Base-by-base conservation (phyloP, 2,797 vertebrate genomes). In the Dryobates pubescens region DNA sequence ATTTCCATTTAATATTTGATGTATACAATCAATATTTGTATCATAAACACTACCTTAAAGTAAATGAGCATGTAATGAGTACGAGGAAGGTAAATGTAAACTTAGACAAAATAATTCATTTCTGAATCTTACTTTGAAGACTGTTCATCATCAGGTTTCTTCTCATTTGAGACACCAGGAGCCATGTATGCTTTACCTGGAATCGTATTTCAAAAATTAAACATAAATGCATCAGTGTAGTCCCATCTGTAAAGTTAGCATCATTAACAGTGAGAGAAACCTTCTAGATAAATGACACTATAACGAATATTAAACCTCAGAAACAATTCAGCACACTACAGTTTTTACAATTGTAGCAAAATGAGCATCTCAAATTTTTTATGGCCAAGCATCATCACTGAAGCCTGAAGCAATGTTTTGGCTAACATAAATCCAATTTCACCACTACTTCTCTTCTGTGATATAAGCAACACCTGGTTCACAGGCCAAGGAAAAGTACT, bases 91-190 rank as follows among this genome's bases (percentile, higher is more conserved):
- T 14, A 83, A 81, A 13, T 45, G 29, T 45, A 38, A 88, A 84
- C 13, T 62, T 73, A 1, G 6, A 38, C n/a, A 43, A 22, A 24
- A 51, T 29, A 58, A 43, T 61, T 56, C 0, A 70, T 53, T 47
- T 93, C 11, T 32, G 23, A 51, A 30, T 63, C 97, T 97, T 96
- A 98, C 97, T 92, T 96, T 78, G 96, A 90, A 56, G 73, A 16
- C 22, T 87, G 68, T 34, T 94, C 78, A 32, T 91, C 86, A 41
- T 70, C 81, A 9, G 14, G 49, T 59, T 97, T 96, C 95, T 96
- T 92, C 45, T 93, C 64, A 24, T 82, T 57, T 16, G 93, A 61
- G 15, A 68, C 17, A 13, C 86, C 58, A 41, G 95, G 69, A 38
- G 96, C 97, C 97, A 97, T 95, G 34, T 82, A 36, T 56, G 29